Percentiles rank a stretch among this genome's conserved stretches.
Evolutionary conservation across 2,888 invertebrate species (phyloP).

Genomic region (Tupiocoris notatus): DNA sequence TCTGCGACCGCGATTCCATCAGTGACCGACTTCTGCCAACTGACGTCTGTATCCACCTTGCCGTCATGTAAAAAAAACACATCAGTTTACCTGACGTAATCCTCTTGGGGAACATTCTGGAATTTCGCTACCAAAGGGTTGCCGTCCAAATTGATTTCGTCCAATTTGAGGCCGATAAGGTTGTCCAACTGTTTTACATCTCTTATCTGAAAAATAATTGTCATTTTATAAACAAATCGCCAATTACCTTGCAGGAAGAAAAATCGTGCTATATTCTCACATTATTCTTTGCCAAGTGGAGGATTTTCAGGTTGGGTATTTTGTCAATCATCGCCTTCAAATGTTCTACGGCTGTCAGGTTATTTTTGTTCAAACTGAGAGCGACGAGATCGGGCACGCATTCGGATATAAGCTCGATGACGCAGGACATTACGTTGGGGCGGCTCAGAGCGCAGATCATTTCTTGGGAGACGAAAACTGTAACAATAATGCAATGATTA

Average conservation of each 20-base stretch:
- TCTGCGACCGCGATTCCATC: no score
- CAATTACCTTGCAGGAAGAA: no score
- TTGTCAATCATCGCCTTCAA: constrained; percentile 66
- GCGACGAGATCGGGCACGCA: constrained; percentile 81
- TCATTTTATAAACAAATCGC: background rate
- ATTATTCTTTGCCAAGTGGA: constrained; percentile 78
- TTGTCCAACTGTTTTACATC: constrained; percentile 65
- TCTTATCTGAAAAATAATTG: constrained; percentile 65
- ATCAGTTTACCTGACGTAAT: constrained; percentile 76
- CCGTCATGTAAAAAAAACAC: background rate
- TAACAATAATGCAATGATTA: constrained; percentile 43
- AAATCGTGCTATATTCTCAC: constrained; percentile 57
- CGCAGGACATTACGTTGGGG: constrained; percentile 68
- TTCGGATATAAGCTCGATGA: constrained; percentile 75
- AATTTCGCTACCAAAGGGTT: constrained; percentile 79
- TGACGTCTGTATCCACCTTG: no score
- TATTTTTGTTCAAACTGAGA: constrained; percentile 78
- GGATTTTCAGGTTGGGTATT: constrained; percentile 69
- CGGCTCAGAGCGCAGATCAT: constrained; percentile 74
- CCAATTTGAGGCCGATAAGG: constrained; percentile 68
- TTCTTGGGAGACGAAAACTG: constrained; percentile 63
- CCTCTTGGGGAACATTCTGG: constrained; percentile 62
- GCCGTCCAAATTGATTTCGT: constrained; percentile 74
- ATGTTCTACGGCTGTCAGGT: constrained; percentile 66
- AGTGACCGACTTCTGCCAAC: no score